Conservation (phyloP, 2,888 invertebrate genomes). For the Chromoteleia sp. region DNA sequence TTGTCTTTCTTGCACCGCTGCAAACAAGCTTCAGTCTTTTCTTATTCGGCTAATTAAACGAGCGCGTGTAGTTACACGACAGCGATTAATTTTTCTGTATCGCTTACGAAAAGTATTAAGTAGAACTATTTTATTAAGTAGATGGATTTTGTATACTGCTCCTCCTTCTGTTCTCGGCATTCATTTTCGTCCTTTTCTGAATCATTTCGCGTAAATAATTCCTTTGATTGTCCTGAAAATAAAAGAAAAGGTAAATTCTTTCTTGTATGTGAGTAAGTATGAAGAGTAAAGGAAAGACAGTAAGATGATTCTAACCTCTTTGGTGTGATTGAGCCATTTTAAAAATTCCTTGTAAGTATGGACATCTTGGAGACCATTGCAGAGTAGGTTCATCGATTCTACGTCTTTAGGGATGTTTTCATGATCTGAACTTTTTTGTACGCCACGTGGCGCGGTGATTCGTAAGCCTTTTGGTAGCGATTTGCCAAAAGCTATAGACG, state of each 20-base stretch:
- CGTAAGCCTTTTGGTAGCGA: conserved; percentile 85
- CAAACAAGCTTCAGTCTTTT: background rate
- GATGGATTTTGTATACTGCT: background rate
- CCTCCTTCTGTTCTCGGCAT: background rate
- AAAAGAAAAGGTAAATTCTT: too few species aligned
- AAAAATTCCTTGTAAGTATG: conserved; percentile 78
- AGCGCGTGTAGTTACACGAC: background rate
- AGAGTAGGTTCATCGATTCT: conserved; percentile 87
- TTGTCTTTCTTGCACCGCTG: conserved; percentile 5
- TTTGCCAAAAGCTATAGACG: conserved; percentile 86
- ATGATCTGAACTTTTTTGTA: conserved; percentile 86
- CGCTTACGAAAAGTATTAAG: background rate
- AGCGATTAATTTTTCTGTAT: background rate
- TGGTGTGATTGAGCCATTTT: conserved; percentile 73
- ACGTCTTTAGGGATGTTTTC: conserved; percentile 87
- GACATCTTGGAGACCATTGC: conserved; percentile 88
- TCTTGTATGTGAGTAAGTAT: background rate
- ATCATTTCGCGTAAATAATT: conserved; percentile 36
- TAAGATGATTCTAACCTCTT: conserved; percentile 27
- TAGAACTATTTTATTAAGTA: background rate
- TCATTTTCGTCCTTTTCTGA: conserved; percentile 5
- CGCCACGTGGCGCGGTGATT: conserved; percentile 86
- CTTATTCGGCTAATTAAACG: conserved; percentile 4
- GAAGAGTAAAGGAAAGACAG: background rate
- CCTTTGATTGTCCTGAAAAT: conserved; percentile 41